Evolutionary conservation across 2,113 vertebrate genomes (phyloP).

Genomic region (Urocynchramus pylzowi): DNA sequence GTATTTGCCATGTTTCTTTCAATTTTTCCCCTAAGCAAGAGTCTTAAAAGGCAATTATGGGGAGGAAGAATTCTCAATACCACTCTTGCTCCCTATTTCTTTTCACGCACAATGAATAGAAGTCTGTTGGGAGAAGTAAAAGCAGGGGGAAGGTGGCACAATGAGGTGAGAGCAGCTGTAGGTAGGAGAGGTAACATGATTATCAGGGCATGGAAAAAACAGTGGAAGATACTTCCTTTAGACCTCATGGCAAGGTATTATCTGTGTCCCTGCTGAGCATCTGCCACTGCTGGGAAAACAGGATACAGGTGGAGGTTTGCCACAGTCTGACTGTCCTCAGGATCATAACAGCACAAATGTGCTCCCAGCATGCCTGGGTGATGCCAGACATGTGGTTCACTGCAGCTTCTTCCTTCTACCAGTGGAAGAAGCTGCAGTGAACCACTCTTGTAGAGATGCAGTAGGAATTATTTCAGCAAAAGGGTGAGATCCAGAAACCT

Average conservation of each 20-base stretch:
- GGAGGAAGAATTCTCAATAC: neutral
- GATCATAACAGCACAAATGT: neutral
- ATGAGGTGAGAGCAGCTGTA: neutral
- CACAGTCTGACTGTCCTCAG: neutral
- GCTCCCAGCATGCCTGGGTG: neutral
- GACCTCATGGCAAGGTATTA: fast-evolving
- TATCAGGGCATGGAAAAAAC: neutral
- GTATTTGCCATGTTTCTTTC: neutral
- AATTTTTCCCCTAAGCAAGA: neutral
- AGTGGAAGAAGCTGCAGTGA: neutral
- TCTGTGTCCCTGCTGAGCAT: neutral
- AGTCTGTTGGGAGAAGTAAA: neutral
- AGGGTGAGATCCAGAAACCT: neutral
- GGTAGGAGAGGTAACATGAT: too few relatives aligned
- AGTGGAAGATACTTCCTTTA: neutral
- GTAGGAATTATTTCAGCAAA: neutral
- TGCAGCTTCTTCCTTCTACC: too few relatives aligned
- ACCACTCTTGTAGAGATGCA: neutral
- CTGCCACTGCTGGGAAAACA: neutral
- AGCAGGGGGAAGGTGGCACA: neutral
- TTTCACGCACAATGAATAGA: neutral
- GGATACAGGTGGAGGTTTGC: neutral
- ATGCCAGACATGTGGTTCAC: neutral
- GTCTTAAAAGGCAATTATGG: neutral
- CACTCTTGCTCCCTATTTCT: neutral